phyloP scores from a whole-genome alignment of 2,113 vertebrate genomes.

The Coreoperca whiteheadi region DNA sequence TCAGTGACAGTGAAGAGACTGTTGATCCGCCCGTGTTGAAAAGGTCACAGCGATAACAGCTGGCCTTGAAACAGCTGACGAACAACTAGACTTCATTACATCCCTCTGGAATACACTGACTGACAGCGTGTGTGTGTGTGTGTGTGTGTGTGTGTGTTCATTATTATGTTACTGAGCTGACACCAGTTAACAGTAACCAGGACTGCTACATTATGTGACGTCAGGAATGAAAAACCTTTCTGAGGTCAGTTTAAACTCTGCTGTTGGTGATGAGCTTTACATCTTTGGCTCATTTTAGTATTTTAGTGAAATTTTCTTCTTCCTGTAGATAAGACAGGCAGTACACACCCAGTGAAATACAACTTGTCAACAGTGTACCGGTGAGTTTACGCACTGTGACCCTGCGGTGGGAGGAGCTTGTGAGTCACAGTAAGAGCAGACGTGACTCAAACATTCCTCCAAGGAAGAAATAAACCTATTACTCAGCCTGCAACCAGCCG shows the following conservation, averaged over 20 bases:
- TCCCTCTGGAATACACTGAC: slow-evolving; percentile 31
- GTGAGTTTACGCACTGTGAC: neutral
- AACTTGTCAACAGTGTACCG: neutral
- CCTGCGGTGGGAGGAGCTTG: neutral
- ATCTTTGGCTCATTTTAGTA: neutral
- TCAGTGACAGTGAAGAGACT: slow-evolving; percentile 14
- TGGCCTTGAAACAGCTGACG: slow-evolving; percentile 43
- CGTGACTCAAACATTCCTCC: neutral
- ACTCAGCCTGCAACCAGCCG: slow-evolving; percentile 2
- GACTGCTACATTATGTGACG: neutral
- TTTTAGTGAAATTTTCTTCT: neutral
- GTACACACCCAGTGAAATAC: neutral
- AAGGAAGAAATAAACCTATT: neutral
- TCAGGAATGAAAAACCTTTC: neutral
- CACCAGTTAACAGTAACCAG: neutral
- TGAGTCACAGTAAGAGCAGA: slow-evolving; percentile 13
- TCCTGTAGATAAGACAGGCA: neutral
- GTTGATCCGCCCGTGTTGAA: slow-evolving; percentile 37
- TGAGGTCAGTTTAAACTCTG: neutral
- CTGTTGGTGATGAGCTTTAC: neutral
- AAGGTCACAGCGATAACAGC: slow-evolving; percentile 48
- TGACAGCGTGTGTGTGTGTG: neutral
- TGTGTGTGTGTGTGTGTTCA: slow-evolving; percentile 5
- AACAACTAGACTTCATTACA: slow-evolving; percentile 9
- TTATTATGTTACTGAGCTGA: neutral